phyloP scores from a whole-genome alignment of 2,113 vertebrate species.

The Vombatus ursinus region DNA sequence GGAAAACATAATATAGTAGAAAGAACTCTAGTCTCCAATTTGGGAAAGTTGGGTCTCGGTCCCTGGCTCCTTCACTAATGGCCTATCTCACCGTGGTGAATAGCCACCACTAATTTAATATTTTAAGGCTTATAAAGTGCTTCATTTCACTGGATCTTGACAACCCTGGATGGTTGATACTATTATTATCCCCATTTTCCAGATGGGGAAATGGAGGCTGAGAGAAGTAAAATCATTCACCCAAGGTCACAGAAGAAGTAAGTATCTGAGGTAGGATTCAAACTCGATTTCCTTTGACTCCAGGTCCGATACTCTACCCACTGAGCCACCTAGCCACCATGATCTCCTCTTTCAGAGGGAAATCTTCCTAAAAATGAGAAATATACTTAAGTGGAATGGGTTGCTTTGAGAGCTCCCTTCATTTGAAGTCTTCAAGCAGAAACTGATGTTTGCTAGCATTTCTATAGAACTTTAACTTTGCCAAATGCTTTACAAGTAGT shows the following conservation, averaged over 20 bases:
- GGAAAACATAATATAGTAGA: not conserved
- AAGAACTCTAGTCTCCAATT: not conserved
- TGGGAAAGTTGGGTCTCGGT: not conserved
- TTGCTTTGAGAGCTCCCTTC: not conserved
- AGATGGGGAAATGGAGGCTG: not conserved
- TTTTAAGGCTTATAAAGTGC: not conserved
- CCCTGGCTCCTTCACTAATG: not conserved
- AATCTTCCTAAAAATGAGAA: not conserved
- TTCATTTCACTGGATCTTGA: not conserved
- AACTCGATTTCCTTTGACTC: not conserved
- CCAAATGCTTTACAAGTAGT: not conserved
- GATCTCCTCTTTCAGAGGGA: not conserved
- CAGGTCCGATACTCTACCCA: fast-evolving
- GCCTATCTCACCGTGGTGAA: not conserved
- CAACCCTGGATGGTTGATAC: not conserved
- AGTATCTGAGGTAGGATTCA: not conserved
- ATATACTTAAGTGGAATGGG: not conserved
- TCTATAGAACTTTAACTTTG: not conserved
- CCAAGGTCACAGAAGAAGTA: not conserved
- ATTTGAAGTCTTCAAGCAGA: not conserved
- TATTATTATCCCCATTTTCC: not conserved
- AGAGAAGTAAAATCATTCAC: not conserved
- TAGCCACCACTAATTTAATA: not conserved
- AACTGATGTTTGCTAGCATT: not conserved
- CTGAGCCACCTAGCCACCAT: not conserved